Conservation (phyloP, 2,113 vertebrate species). For the Catharus fuscescens region DNA sequence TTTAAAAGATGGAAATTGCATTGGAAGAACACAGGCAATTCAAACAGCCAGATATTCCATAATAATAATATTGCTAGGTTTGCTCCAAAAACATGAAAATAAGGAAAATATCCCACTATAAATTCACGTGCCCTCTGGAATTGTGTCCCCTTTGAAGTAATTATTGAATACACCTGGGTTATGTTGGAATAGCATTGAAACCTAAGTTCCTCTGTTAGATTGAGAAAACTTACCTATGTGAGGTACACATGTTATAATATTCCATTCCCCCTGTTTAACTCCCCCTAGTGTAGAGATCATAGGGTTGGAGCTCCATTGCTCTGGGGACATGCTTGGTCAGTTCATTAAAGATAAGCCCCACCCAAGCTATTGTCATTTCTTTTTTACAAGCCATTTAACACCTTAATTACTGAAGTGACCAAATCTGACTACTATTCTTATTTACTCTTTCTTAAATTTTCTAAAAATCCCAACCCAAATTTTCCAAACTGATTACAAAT, state of each 20-base stretch:
- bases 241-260: background rate
- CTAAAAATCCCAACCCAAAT: background rate
- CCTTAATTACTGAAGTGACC: background rate
- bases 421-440: background rate
- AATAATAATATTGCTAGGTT: background rate
- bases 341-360: background rate
- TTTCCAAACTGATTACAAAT: background rate
- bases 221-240: background rate
- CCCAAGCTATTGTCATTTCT: background rate
- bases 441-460: background rate
- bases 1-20: background rate
- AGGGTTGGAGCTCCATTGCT: background rate
- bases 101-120: background rate
- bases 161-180: background rate
- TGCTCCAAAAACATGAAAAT: background rate
- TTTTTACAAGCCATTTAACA: background rate
- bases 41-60: background rate
- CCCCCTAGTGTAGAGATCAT: background rate
- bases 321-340: fast-evolving
- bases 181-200: background rate
- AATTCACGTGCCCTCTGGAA: background rate
- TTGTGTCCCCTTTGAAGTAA: background rate
- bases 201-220: background rate
- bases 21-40: background rate
- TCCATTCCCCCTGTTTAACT: background rate